Evolutionary conservation across 1,140 invertebrate genomes (phyloP).

Genomic region (Galleria mellonella): DNA sequence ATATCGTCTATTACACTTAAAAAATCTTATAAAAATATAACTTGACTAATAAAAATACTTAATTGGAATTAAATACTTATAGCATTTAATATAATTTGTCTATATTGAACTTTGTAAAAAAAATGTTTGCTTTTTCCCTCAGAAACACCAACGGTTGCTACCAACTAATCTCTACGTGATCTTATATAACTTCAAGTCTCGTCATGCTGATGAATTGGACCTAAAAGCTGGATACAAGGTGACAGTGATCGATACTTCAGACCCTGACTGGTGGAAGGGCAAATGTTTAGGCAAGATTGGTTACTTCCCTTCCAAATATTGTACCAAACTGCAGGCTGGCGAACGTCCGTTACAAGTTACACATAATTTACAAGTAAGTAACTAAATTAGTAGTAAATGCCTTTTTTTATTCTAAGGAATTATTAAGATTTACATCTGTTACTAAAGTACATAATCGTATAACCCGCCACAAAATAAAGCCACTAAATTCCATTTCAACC

Average conservation of each 20-base stretch:
- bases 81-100: too few relatives aligned
- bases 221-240: constrained; percentile 96
- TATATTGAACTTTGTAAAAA: too few relatives aligned
- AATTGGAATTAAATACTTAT: too few relatives aligned
- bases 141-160: constrained; percentile 89
- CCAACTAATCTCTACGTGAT: constrained; percentile 96
- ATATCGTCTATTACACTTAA: too few relatives aligned
- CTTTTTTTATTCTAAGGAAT: too few relatives aligned
- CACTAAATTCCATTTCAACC: too few relatives aligned
- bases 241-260: constrained; percentile 94
- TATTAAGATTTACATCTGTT: too few relatives aligned
- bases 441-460: too few relatives aligned
- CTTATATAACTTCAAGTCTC: constrained; percentile 95
- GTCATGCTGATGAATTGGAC: constrained; percentile 95
- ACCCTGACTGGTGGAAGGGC: constrained; percentile 98
- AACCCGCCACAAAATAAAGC: too few relatives aligned
- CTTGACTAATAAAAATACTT: too few relatives aligned
- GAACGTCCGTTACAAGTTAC: constrained; percentile 91
- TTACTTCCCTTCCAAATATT: constrained; percentile 96
- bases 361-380: constrained; percentile 76
- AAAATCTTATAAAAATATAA: too few relatives aligned
- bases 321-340: constrained; percentile 90
- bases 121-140: constrained; percentile 28
- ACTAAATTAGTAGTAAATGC: too few relatives aligned
- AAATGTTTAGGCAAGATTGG: constrained; percentile 94